Evolutionary conservation across 2,113 vertebrate genomes (phyloP), one percentile per base, ranked within the genome.

Genomic region (Burhinus oedicnemus): DNA sequence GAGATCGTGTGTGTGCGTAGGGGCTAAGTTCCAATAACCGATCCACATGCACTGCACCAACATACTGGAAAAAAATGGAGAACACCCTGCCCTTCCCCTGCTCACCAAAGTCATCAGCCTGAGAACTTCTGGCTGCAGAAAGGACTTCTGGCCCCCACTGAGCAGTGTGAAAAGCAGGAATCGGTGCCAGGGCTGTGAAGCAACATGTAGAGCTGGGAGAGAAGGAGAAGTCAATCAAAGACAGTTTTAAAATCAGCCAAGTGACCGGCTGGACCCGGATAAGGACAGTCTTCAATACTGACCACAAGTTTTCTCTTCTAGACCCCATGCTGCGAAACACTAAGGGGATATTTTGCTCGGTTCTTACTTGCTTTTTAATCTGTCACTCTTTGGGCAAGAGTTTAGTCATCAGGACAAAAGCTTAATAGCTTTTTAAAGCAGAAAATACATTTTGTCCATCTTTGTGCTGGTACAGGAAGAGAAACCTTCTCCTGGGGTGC

Each of bases 101-200:
- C 98, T 99, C 95, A 99, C 99, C 97, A 99, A 87, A 42, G 98
- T 98, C 95, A 99, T 93, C 77, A 99, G 97, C 94, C 97, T 98
- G 92, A 99, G 98, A 84, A 98, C 96, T 91, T 98, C 99, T 32
- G 99, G 98, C 92, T 98, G 98, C 81, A 99, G 98, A 70, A 98
- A 96, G 71, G 98, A 96, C 89, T 96, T 98, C 74, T 98, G 98
- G 62, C 97, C 97, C 47, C 98, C 97, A 96, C 75, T 95, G 65
- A 99, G 96, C 65, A 99, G 97, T 8, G 97, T 98, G 97, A 98
- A 97, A 62, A 99, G 97, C 92, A 99, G 96, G 97, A 99, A 99
- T 38, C 98, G 97, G 96, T 97, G 98, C 99, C 99, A 99, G 1
- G 99, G 99, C 95, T 99, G 99, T 72, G 98, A 98, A 91, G 95